Percentiles rank a stretch among this genome's conserved stretches.
These are phyloP conservation scores for Gobio occitaniae DNA, from an alignment of 2,797 vertebrate genomes.

Conservation along the genomic window DNA sequence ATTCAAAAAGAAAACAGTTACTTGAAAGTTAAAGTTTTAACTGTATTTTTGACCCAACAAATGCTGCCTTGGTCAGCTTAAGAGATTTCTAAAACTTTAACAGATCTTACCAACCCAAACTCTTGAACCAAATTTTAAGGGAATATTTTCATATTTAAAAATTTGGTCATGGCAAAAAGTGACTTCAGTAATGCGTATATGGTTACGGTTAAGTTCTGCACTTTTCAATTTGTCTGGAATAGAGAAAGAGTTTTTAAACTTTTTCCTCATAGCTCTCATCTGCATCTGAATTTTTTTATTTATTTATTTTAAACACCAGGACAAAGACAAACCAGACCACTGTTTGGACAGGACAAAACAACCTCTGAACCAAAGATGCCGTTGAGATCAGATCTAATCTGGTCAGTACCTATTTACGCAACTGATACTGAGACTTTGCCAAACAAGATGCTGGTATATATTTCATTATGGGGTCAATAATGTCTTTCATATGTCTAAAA, in stretches of 20 bases:
- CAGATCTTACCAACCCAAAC: background rate
- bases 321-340: conserved; percentile 26
- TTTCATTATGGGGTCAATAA: conserved; percentile 36
- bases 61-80: background rate
- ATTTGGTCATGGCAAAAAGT: background rate
- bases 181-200: background rate
- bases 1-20: background rate
- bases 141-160: background rate
- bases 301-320: background rate
- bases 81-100: background rate
- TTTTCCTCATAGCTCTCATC: background rate
- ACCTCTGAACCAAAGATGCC: background rate
- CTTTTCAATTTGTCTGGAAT: background rate
- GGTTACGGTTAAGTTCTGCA: background rate
- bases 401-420: background rate
- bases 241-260: background rate
- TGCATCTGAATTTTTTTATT: conserved; percentile 14
- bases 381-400: conserved; percentile 1
- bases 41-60: background rate
- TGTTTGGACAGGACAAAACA: conserved; percentile 3
- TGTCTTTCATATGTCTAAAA: conserved; percentile 41
- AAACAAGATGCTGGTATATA: conserved; percentile 1
- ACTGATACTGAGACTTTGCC: background rate
- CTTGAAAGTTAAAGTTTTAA: background rate
- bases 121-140: background rate